These are phyloP conservation scores for Scaptomyza tumidula DNA, from an alignment of 2,888 invertebrate genomes.

Conservation along the genomic window DNA sequence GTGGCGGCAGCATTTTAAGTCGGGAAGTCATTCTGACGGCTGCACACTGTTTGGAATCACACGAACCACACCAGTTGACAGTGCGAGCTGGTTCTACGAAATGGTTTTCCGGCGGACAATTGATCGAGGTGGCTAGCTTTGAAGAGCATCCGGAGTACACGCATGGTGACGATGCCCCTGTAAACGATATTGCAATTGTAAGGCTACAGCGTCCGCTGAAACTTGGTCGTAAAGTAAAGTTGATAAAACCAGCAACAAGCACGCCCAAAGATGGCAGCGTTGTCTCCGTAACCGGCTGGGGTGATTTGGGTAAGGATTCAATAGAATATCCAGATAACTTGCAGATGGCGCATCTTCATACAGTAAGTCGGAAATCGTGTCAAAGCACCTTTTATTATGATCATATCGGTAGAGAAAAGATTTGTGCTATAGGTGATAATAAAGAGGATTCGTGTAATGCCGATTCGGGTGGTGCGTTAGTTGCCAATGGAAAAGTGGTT, in stretches of 20 bases:
- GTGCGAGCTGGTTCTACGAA: conserved; percentile 8
- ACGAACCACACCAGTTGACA: neutral
- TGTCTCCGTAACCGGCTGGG: conserved; percentile 9
- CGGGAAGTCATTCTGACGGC: conserved; percentile 2
- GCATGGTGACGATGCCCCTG: accelerated
- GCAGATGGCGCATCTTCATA: too few relatives aligned
- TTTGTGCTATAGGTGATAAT: too few relatives aligned
- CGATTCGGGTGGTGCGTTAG: too few relatives aligned
- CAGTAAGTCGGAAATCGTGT: too few relatives aligned
- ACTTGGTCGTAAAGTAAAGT: accelerated
- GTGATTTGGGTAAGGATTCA: neutral
- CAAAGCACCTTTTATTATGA: too few relatives aligned
- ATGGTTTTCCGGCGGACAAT: neutral
- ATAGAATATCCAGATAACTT: too few relatives aligned
- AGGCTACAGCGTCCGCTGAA: neutral
- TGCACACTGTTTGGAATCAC: neutral
- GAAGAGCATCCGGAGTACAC: neutral
- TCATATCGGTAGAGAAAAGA: too few relatives aligned
- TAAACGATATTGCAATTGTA: neutral
- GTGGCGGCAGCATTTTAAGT: conserved; percentile 11
- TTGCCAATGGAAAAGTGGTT: too few relatives aligned
- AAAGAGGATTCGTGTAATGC: too few relatives aligned
- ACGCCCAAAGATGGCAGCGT: neutral
- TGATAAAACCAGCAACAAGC: neutral
- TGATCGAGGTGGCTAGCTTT: neutral